Percentiles rank a stretch among this genome's conserved stretches.
phyloP scores from a whole-genome alignment of 2,113 vertebrate species.

The Rana temporaria region DNA sequence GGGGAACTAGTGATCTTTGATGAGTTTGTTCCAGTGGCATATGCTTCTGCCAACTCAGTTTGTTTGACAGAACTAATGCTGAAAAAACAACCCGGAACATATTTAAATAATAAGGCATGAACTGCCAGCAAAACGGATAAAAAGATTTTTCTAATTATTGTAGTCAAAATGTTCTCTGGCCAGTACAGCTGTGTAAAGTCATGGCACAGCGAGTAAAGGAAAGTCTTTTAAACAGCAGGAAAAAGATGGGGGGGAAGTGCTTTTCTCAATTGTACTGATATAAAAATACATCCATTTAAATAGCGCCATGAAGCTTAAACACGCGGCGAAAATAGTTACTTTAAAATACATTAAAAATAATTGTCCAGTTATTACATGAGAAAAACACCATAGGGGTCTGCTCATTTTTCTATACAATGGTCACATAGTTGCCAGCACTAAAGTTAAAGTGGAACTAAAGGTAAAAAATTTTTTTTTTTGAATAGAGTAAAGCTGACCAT shows the following conservation, averaged over 20 bases:
- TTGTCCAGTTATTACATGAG: not conserved
- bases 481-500: no score
- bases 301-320: not conserved
- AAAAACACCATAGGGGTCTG: not conserved
- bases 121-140: conserved; percentile 18
- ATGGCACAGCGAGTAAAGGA: not conserved
- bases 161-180: conserved; percentile 43
- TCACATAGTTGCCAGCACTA: no score
- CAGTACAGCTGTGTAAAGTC: conserved; percentile 30
- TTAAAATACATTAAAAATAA: not conserved
- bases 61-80: not conserved
- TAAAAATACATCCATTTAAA: conserved; percentile 6
- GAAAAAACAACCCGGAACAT: conserved; percentile 1
- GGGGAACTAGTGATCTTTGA: conserved; percentile 4
- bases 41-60: not conserved
- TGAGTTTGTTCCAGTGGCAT: not conserved
- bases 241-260: not conserved
- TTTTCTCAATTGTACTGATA: not conserved
- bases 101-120: conserved; percentile 8
- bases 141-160: conserved; percentile 16
- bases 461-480: no score
- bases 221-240: conserved; percentile 25
- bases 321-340: not conserved
- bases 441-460: no score
- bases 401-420: no score